Evolutionary conservation across 2,113 vertebrate genomes (phyloP), one percentile per base, ranked within the genome.

Genomic region (Trematocara unimaculatum): DNA sequence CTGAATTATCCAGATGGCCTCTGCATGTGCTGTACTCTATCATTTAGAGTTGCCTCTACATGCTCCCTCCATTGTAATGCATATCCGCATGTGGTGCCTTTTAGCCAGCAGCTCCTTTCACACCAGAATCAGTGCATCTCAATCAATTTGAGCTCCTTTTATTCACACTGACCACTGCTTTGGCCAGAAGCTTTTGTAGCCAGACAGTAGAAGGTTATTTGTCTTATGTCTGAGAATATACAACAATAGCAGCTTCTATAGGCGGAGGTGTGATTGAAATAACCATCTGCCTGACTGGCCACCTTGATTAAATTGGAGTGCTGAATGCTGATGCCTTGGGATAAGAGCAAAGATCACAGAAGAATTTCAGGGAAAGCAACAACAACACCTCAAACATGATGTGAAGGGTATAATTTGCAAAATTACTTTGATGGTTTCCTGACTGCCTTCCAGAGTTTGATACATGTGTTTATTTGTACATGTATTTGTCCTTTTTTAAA

Each of bases 281-380:
- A 92, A 91, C 94, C 95, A 96, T 95, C 95, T 96, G 95, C 88
- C 85, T 86, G 67, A 77, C 31, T 17, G 79, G 67, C 42, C 84
- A 87, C 87, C 81, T 93, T 74, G 62, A 93, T 88, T 20, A 74
- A 81, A 88, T 31, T 64, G 11, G 53, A 81, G 67, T 17, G 23
- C 60, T 82, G 51, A 49, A 81, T 81, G n/a, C 54, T 53, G 53
- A 62, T 58, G 72, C 17, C 29, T 53, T 14, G 5, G 8, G 20
- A 85, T 35, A 9, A 74, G 49, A 64, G 55, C 23, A 58, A 45
- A 20, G 8, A 55, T 51, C 26, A 58, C 23, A 35, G 58, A n/a
- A 51, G 33, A 56, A 74, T 62, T 60, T 45, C 8, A 31, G 18
- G 5, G 15, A 77, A 77, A 31, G 70, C 54, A 83, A 56, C 13